Percentiles rank a stretch among this genome's conserved stretches.
Conservation (phyloP, 2,888 invertebrate genomes). For the Geotrupes spiniger region DNA sequence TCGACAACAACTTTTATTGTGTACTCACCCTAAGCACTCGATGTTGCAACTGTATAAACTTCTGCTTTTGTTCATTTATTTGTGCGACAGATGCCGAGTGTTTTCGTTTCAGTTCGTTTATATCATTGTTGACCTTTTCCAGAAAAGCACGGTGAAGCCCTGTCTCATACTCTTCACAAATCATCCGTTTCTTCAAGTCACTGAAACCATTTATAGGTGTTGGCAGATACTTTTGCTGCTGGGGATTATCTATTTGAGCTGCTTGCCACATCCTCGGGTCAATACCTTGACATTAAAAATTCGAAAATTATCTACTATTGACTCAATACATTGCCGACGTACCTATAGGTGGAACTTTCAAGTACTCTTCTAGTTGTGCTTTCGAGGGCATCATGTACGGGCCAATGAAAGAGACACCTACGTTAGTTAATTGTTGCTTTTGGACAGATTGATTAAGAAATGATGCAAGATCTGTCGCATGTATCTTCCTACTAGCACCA, state of each 20-base stretch:
- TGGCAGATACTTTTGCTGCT: conserved; percentile 84
- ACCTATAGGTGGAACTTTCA: conserved; percentile 85
- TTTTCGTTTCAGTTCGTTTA: conserved; percentile 74
- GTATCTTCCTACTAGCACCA: conserved; percentile 65
- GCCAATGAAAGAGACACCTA: conserved; percentile 69
- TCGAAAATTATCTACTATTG: neutral
- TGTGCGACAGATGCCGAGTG: conserved; percentile 78
- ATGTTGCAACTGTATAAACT: conserved; percentile 79
- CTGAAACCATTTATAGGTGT: conserved; percentile 91
- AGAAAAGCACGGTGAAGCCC: conserved; percentile 78
- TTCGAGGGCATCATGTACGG: conserved; percentile 75
- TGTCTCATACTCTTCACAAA: conserved; percentile 82
- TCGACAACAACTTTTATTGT: too few species aligned
- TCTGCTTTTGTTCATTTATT: conserved; percentile 77
- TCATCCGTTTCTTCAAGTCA: conserved; percentile 75
- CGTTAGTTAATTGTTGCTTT: conserved; percentile 67
- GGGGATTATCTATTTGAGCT: conserved; percentile 93
- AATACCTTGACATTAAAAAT: conserved; percentile 61
- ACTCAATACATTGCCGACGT: conserved; percentile 12
- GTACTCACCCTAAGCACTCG: conserved; percentile 70
- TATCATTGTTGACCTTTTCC: conserved; percentile 63
- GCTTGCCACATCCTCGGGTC: conserved; percentile 94
- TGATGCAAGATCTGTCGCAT: conserved; percentile 68
- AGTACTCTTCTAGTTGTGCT: conserved; percentile 79
- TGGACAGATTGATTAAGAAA: conserved; percentile 70